Base-by-base conservation (phyloP, 2,113 vertebrate genomes). In the Hippocampus abdominalis region DNA sequence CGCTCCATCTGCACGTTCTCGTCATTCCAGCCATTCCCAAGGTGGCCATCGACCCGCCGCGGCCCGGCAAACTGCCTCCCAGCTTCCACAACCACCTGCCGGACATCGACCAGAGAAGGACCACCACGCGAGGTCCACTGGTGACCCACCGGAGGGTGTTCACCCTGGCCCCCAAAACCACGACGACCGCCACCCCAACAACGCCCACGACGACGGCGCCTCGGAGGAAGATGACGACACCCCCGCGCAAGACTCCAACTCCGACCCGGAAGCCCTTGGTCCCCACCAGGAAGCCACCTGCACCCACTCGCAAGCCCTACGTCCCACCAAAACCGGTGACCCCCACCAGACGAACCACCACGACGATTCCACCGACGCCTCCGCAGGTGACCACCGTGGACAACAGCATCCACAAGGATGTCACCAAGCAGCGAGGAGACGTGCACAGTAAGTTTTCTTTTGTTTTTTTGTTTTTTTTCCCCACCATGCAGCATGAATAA, bases 351-450 rank as follows among this genome's bases (percentile, higher is more conserved):
- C 72, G 72, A 73, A 2, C 89, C 69, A 0, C 10, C 54, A 54
- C 87, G 48, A 9, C 57, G 16, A 60, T 29, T 32, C 57, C 27
- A 3, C 27, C 13, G 5, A 27, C 57, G 0, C 1, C 13, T 64
- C 79, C 76, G 21, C 79, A 82, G 0, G 59, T 86, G 42, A 91
- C 90, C 1, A 87, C 92, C 0, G 88, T 93, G 56, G 96, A 98
- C 89, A 97, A 97, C 91, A 93, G 87, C 81, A 95, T 98, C 79
- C 93, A 93, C 70, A 90, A 90, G 68, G 94, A 96, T 36, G 92
- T 90, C 70, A 90, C 94, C 88, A 98, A 96, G 81, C 95, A 95
- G 65, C 91, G 97, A 88, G 97, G 97, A 32, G 97, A 99, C 25
- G 97, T 98, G 18, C 96, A 97, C 88, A 99, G 97, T 99, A 91